phyloP scores from a whole-genome alignment of 1,140 invertebrate species.

The Drosophila oshimai region DNA sequence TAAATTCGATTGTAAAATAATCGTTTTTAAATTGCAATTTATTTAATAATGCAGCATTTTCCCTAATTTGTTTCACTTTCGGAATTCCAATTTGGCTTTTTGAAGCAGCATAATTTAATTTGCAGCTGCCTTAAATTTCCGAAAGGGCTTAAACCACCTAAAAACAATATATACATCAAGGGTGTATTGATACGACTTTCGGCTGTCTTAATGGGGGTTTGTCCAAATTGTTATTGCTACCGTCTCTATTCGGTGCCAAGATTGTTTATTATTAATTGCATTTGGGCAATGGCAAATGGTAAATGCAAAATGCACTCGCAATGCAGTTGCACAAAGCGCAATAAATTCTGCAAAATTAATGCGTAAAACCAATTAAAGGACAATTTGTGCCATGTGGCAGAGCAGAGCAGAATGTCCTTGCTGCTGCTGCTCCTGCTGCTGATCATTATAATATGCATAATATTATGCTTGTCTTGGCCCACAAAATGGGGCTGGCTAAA shows the following conservation, averaged over 20 bases:
- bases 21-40: no score
- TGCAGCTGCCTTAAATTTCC: neutral
- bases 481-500: constrained; percentile 42
- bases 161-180: constrained; percentile 9
- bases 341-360: constrained; percentile 80
- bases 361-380: constrained; percentile 76
- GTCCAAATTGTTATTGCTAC: constrained; percentile 17
- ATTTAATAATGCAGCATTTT: no score
- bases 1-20: no score
- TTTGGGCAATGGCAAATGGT: constrained; percentile 27
- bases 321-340: constrained; percentile 40
- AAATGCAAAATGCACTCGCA: neutral
- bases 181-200: constrained; percentile 17
- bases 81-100: neutral
- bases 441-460: constrained; percentile 72
- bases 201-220: neutral
- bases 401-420: constrained; percentile 32
- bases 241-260: constrained; percentile 48
- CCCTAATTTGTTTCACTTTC: no score
- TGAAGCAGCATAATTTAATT: neutral
- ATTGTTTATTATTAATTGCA: constrained; percentile 76
- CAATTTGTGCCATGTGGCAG: constrained; percentile 51
- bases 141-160: neutral
- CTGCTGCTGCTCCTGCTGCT: constrained; percentile 28
- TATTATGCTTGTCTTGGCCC: constrained; percentile 62